Evolutionary conservation across 2,888 invertebrate genomes (phyloP).

Genomic region (Pharmacophagus antenor): DNA sequence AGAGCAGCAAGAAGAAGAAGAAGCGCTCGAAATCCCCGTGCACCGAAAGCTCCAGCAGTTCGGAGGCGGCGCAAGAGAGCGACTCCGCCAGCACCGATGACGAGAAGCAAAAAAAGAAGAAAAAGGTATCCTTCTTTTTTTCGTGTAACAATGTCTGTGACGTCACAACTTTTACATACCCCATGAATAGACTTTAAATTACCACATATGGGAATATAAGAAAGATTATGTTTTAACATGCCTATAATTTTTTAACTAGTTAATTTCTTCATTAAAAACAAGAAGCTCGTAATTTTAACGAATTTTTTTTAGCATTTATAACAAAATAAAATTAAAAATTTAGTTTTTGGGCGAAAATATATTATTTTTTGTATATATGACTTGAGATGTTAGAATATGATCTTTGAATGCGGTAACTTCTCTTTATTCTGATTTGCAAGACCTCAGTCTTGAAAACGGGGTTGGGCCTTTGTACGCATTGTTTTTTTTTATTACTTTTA

Average conservation of each 20-base stretch:
- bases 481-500: background rate
- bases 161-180: conserved; percentile 11
- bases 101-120: conserved; percentile 64
- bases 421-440: conserved; percentile 5
- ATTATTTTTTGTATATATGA: background rate
- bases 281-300: no score
- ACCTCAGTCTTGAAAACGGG: conserved; percentile 7
- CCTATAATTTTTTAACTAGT: no score
- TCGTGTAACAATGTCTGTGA: conserved; percentile 10
- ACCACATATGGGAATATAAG: background rate
- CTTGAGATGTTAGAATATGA: conserved; percentile 19
- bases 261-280: no score
- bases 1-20: conserved; percentile 77
- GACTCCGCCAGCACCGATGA: conserved; percentile 61
- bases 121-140: conserved; percentile 59
- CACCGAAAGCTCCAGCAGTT: conserved; percentile 73
- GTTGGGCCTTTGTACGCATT: conserved; percentile 7
- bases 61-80: conserved; percentile 61
- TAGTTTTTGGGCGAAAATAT: background rate
- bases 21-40: conserved; percentile 80
- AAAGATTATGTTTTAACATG: conserved; percentile 24
- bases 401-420: conserved; percentile 12
- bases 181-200: background rate
- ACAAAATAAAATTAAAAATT: no score
- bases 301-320: background rate